These are phyloP conservation scores for Beaufortia kweichowensis DNA, from an alignment of 2,113 vertebrate genomes.

Conservation along the genomic window DNA sequence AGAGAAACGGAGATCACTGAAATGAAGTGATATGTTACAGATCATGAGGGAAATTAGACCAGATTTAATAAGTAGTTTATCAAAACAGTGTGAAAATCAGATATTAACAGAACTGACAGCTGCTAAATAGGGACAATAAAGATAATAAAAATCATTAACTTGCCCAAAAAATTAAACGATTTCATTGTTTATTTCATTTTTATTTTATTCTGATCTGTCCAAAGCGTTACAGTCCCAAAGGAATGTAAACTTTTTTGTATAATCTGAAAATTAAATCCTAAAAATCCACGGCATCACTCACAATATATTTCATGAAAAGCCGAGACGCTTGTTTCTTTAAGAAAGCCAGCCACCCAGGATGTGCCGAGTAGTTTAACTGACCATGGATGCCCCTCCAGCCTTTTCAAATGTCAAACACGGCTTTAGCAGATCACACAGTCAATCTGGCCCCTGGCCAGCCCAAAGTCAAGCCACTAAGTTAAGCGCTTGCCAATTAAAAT, in stretches of 20 bases:
- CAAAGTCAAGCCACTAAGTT: slow-evolving; percentile 55
- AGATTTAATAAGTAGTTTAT: slow-evolving; percentile 55
- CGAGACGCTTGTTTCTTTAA: neutral
- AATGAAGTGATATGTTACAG: slow-evolving; percentile 58
- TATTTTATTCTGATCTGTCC: neutral
- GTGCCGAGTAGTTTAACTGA: slow-evolving; percentile 37
- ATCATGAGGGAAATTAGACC: slow-evolving; percentile 55
- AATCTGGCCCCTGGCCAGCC: slow-evolving; percentile 49
- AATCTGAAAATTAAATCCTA: neutral
- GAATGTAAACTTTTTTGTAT: neutral
- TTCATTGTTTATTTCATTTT: neutral
- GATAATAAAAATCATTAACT: slow-evolving; percentile 26
- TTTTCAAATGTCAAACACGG: slow-evolving; percentile 58
- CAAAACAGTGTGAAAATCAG: slow-evolving; percentile 38
- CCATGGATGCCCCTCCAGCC: slow-evolving; percentile 46
- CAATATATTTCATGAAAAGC: slow-evolving; percentile 2
- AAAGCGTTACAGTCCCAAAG: no score
- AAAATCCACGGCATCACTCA: neutral
- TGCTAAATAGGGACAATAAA: slow-evolving; percentile 39
- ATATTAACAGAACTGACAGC: slow-evolving; percentile 48
- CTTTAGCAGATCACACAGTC: slow-evolving; percentile 52
- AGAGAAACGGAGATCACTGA: slow-evolving; percentile 40
- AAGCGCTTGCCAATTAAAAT: slow-evolving; percentile 61
- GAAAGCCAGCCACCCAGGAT: slow-evolving; percentile 12
- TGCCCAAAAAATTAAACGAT: slow-evolving; percentile 22